phyloP scores from a whole-genome alignment of 2,113 vertebrate genomes.

The Mus pahari region DNA sequence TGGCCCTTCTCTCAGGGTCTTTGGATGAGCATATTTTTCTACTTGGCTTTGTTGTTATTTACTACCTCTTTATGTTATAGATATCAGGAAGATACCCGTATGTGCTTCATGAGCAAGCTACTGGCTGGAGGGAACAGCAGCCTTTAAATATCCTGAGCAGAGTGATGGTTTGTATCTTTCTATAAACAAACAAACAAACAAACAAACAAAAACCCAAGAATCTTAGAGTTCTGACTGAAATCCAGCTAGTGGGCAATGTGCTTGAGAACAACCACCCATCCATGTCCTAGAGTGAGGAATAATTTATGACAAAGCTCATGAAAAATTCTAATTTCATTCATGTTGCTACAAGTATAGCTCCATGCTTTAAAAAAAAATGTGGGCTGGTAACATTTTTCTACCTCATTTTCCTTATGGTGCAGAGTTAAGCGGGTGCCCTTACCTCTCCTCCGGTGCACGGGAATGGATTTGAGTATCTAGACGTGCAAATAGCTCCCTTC shows the following conservation, averaged over 20 bases:
- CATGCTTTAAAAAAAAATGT: slow-evolving; percentile 78
- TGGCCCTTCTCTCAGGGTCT: neutral
- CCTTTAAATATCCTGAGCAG: neutral
- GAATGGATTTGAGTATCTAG: slow-evolving; percentile 93
- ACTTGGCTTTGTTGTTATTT: slow-evolving; percentile 69
- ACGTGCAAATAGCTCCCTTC: slow-evolving; percentile 92
- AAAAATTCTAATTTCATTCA: slow-evolving; percentile 81
- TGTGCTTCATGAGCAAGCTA: neutral
- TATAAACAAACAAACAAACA: neutral
- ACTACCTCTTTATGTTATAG: slow-evolving; percentile 66
- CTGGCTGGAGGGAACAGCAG: slow-evolving; percentile 10
- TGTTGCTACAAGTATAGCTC: slow-evolving; percentile 78
- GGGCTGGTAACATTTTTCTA: slow-evolving; percentile 79
- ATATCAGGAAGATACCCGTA: slow-evolving; percentile 44
- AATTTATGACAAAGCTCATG: slow-evolving; percentile 79
- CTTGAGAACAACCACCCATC: slow-evolving; percentile 49
- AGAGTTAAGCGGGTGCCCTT: slow-evolving; percentile 74
- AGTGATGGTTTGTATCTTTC: neutral
- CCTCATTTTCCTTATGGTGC: slow-evolving; percentile 56
- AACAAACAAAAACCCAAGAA: neutral
- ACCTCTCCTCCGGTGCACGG: slow-evolving; percentile 98
- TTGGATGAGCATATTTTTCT: slow-evolving; percentile 40
- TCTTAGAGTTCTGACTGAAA: slow-evolving; percentile 41
- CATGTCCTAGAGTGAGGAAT: slow-evolving; percentile 61
- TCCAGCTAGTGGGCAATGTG: slow-evolving; percentile 34